Conservation (phyloP, 2,888 invertebrate genomes). For the Thereva unica region DNA sequence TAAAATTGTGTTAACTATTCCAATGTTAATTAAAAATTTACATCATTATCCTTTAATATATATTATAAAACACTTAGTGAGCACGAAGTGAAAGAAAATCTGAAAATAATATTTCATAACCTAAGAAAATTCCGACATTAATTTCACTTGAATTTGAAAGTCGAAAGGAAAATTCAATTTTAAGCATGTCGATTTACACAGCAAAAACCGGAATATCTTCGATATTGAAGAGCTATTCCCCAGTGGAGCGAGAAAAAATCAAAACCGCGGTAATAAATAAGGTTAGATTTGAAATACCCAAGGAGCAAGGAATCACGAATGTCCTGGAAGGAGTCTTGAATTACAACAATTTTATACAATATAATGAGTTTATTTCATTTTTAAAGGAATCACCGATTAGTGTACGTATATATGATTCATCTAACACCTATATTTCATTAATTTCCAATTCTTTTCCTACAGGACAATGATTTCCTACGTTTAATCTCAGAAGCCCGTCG, state of each 20-base stretch:
- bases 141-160: background rate
- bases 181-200: constrained; percentile 51
- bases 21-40: too few species aligned
- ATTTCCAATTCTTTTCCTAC: constrained; percentile 43
- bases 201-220: constrained; percentile 51
- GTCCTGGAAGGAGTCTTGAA: constrained; percentile 48
- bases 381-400: constrained; percentile 45
- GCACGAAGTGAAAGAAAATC: too few species aligned
- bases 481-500: constrained; percentile 63
- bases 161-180: constrained; percentile 19
- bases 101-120: too few species aligned
- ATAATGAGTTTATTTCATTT: constrained; percentile 51
- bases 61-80: too few species aligned
- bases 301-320: constrained; percentile 49
- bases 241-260: constrained; percentile 51
- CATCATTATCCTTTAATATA: too few species aligned
- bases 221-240: constrained; percentile 51
- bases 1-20: too few species aligned
- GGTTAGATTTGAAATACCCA: constrained; percentile 52
- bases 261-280: constrained; percentile 52
- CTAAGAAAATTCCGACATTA: background rate
- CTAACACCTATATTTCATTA: background rate
- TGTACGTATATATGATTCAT: constrained; percentile 8
- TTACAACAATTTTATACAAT: constrained; percentile 46
- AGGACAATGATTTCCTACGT: constrained; percentile 64